A percentile compares a stretch with the other conserved stretches of the same genome.
Evolutionary conservation across 1,140 invertebrate genomes (phyloP).

Genomic region (Zelostemma sp.): DNA sequence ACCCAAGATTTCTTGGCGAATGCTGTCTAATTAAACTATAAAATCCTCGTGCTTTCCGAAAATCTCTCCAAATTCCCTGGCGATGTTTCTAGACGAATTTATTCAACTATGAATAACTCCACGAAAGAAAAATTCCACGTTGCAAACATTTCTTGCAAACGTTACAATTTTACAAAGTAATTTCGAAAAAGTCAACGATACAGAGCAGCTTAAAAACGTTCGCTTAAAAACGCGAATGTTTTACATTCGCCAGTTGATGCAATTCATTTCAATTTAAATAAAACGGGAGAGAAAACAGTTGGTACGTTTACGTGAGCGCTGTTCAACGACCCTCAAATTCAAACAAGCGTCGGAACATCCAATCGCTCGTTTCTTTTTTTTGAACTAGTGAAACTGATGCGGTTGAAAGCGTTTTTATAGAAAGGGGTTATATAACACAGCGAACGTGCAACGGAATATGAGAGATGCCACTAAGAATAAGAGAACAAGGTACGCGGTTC

Average conservation of each 20-base stretch:
- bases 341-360: not conserved
- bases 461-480: constrained; percentile 21
- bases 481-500: constrained; percentile 15
- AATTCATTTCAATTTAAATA: not conserved
- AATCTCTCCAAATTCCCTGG: not conserved
- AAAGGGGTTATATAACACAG: constrained; percentile 14
- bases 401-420: no score
- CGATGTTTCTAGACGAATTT: no score
- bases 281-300: not conserved
- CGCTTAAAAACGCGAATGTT: not conserved
- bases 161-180: not conserved
- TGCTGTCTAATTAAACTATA: constrained; percentile 12
- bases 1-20: constrained; percentile 18
- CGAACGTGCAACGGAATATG: constrained; percentile 39
- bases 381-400: no score
- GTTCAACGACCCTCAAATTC: not conserved
- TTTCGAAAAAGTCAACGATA: not conserved
- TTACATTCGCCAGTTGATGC: not conserved
- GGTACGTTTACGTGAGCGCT: not conserved
- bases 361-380: not conserved
- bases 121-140: not conserved
- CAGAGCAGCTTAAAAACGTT: not conserved
- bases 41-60: not conserved
- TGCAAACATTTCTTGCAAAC: no score
- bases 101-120: not conserved